Conservation (phyloP, 2,797 vertebrate species). For the Pempheris klunzingeri region DNA sequence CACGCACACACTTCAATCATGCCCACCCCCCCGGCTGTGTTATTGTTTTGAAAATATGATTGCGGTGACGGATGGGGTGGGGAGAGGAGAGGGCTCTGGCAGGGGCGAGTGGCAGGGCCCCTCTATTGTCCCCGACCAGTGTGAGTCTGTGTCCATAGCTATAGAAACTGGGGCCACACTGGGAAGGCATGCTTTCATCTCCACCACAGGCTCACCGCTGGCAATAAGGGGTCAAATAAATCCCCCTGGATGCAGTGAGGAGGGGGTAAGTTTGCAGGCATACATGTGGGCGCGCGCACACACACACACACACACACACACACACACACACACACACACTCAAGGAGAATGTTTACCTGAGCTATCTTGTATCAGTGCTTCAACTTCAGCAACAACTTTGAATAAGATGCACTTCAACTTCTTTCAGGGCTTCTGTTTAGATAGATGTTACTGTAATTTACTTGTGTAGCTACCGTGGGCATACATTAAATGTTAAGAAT, state of each 20-base stretch:
- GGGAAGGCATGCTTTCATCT: slow-evolving; percentile 94
- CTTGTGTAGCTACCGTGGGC: not conserved
- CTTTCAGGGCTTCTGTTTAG: not conserved
- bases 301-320: slow-evolving; percentile 27
- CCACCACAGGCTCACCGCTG: slow-evolving; percentile 86
- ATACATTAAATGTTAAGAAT: not conserved
- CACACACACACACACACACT: slow-evolving; percentile 41
- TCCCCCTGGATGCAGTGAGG: slow-evolving; percentile 75
- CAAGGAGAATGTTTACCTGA: slow-evolving; percentile 57
- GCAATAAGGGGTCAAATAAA: slow-evolving; percentile 87
- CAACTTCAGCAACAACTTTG: not conserved
- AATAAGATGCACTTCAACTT: not conserved
- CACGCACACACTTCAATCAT: slow-evolving; percentile 77
- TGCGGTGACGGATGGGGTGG: slow-evolving; percentile 83
- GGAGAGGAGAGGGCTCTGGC: slow-evolving; percentile 74
- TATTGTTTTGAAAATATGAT: slow-evolving; percentile 88
- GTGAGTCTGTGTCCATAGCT: slow-evolving; percentile 92
- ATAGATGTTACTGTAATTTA: not conserved
- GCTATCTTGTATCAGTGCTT: slow-evolving; percentile 3
- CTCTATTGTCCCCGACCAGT: slow-evolving; percentile 87
- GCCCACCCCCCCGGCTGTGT: slow-evolving; percentile 73
- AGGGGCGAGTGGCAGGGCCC: slow-evolving; percentile 83
- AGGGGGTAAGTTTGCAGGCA: slow-evolving; percentile 27
- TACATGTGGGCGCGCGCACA: slow-evolving; percentile 44
- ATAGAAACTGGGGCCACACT: slow-evolving; percentile 88